Conservation (phyloP, 2,113 vertebrate species). For the Hemichromis elongatus region DNA sequence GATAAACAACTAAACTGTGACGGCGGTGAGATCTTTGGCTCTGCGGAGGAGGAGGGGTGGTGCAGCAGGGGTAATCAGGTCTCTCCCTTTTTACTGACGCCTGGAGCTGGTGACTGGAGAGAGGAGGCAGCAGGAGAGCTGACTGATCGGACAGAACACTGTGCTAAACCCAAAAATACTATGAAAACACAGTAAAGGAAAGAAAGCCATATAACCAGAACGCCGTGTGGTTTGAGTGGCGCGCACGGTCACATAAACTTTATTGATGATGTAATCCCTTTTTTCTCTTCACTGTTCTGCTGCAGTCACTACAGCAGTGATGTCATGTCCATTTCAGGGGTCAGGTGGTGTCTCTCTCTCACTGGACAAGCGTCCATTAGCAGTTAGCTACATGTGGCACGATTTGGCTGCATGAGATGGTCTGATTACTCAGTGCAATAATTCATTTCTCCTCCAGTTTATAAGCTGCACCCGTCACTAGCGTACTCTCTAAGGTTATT, state of each 20-base stretch:
- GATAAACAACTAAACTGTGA: not conserved
- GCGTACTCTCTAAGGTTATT: fast-evolving
- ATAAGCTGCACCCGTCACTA: not conserved
- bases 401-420: not conserved
- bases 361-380: not conserved
- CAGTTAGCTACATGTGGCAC: not conserved
- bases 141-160: fast-evolving
- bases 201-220: not conserved
- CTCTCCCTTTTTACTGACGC: not conserved
- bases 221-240: not conserved
- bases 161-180: not conserved
- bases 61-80: not conserved
- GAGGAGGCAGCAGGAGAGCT: not conserved
- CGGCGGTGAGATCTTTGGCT: not conserved
- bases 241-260: fast-evolving
- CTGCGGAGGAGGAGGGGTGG: fast-evolving
- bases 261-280: not conserved
- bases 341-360: not conserved
- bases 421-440: not conserved
- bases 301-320: not conserved
- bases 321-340: not conserved
- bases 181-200: not conserved
- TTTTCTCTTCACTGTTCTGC: not conserved
- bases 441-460: not conserved
- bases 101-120: fast-evolving